Percentiles rank a stretch among this genome's conserved stretches.
These are phyloP conservation scores for Hypocryptadius cinnamomeus DNA, from an alignment of 2,113 vertebrate genomes.

Conservation along the genomic window DNA sequence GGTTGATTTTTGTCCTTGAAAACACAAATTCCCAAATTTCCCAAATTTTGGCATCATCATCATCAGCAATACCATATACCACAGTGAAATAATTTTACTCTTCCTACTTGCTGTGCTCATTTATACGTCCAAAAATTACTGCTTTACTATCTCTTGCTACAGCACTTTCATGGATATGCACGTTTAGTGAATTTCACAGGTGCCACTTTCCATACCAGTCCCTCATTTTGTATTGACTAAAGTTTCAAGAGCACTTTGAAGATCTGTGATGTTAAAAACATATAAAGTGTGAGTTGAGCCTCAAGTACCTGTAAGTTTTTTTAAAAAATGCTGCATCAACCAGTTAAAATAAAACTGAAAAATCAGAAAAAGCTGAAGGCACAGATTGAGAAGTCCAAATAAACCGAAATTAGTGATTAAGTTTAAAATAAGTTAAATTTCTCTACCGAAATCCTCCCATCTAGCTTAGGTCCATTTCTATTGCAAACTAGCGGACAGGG, in stretches of 20 bases:
- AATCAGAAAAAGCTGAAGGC: not conserved
- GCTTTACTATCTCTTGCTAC: not conserved
- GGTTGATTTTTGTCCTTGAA: not conserved
- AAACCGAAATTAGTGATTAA: not conserved
- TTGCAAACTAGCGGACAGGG: fast-evolving
- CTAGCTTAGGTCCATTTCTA: fast-evolving
- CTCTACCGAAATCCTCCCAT: not conserved
- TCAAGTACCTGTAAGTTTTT: not conserved
- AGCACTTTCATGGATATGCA: not conserved
- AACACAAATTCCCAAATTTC: not conserved
- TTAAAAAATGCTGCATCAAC: not conserved
- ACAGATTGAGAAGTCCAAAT: not conserved
- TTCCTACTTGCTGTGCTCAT: not conserved
- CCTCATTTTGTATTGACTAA: not conserved
- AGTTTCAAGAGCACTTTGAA: not conserved
- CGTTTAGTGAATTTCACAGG: not conserved
- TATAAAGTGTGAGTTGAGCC: not conserved
- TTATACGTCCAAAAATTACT: not conserved
- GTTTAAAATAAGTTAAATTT: not conserved
- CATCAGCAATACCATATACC: not conserved
- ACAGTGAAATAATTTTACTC: not conserved
- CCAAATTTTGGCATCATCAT: not conserved
- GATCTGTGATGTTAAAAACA: not conserved
- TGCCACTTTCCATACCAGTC: not conserved
- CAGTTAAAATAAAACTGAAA: not conserved